Base-by-base conservation (phyloP, 2,888 invertebrate species). In the Meteorus colon region DNA sequence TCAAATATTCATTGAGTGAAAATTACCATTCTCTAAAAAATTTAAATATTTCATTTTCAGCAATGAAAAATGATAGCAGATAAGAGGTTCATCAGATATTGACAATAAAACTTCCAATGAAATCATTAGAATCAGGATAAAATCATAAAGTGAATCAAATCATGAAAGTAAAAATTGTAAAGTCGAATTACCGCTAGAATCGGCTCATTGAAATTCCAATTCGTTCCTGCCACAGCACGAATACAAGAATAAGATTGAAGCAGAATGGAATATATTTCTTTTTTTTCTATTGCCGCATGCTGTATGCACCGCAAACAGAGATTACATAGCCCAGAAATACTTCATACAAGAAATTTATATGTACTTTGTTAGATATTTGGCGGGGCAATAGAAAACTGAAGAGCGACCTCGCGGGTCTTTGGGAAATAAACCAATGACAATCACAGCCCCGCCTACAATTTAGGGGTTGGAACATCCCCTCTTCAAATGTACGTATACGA, bases 371-470 rank as follows among this genome's bases (percentile, higher is more conserved):
- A 12, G 60, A 48, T 45, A 27, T 72, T 31, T n/a, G 41, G 48
- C 16, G 48, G 14, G 51, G 16, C 41, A 63, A 51, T n/a, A 62
- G 55, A 71, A 70, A 63, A 69, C 14, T 51, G 34, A 41, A 69
- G 45, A 73, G 48, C 48, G 14, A 45, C 45, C 41, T 37, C 19
- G 72, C 82, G 80, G 82, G 82, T 77, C 66, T 48, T 60, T 10
- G 24, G 48, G 60, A 66, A 51, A 27, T 45, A 69, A 75, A 45
- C 75, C 75, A 76, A 77, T 71, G 51, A 73, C 77, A 62, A 66
- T 80, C 37, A 63, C 79, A 77, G 82, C 87, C 79, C 86, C 87
- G 86, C 87, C 87, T 84, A 82, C 78, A 76, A 77, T 78, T 51
- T 72, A 76, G 81, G 81, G 81, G 82, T 79, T 80, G 81, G 75